Conservation (phyloP, 2,888 invertebrate species). For the Adelphocoris suturalis region DNA sequence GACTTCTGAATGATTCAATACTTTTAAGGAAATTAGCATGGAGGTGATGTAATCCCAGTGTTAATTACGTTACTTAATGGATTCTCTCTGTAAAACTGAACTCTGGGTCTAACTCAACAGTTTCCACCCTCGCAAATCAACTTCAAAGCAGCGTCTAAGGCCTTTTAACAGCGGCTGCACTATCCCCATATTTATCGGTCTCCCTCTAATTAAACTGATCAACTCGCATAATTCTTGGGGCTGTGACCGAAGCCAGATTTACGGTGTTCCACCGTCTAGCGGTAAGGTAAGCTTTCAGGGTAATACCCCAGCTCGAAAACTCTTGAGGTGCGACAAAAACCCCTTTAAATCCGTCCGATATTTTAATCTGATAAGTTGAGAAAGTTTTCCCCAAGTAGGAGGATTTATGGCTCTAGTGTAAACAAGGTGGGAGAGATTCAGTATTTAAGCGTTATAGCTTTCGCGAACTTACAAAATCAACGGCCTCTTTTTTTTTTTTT, state of each 20-base stretch:
- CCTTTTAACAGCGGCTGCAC: background rate
- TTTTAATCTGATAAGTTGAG: conserved; percentile 60
- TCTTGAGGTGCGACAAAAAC: conserved; percentile 47
- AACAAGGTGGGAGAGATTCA: conserved; percentile 58
- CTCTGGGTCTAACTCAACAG: background rate
- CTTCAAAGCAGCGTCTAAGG: background rate
- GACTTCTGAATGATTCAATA: no score
- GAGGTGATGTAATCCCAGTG: no score
- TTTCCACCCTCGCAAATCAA: background rate
- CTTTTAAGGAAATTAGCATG: no score
- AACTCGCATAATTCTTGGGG: conserved; percentile 40
- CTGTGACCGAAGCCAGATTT: conserved; percentile 14
- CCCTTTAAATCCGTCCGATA: conserved; percentile 54
- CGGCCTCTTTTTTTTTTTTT: background rate
- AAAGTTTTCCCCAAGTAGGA: conserved; percentile 52
- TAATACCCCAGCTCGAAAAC: conserved; percentile 33
- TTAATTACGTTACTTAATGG: no score
- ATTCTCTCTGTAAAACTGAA: no score
- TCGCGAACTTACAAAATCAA: background rate
- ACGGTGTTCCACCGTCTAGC: conserved; percentile 1
- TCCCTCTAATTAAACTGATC: conserved; percentile 38
- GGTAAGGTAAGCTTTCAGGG: conserved; percentile 1
- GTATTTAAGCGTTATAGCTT: conserved; percentile 7
- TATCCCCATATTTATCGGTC: conserved; percentile 29
- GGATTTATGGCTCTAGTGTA: conserved; percentile 56